Evolutionary conservation across 1,140 invertebrate species (phyloP), one percentile per base, ranked within the genome.

Genomic region (Sesamia nonagrioides): DNA sequence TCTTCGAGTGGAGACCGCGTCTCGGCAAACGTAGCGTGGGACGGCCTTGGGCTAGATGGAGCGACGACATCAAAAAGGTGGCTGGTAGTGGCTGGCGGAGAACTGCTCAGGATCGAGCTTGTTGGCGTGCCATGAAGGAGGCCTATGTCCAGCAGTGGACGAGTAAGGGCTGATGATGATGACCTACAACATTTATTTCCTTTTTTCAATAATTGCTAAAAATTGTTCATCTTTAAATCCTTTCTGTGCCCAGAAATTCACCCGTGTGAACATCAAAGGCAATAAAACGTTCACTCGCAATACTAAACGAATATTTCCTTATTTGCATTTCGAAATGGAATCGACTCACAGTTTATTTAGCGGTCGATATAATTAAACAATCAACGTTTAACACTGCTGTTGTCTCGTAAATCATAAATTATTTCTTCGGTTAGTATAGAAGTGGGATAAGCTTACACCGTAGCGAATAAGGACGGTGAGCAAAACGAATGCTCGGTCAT

Each of bases 371-470:
- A 87, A 86, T 86, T 86, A 87, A 84, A 83, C 80, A 79, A 84
- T 81, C 81, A 84, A 61, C 63, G 72, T 75, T 78, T 66, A 80
- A 79, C 82, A 82, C 82, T 83, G 61, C 80, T 80, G 52, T 82
- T 82, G 79, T 80, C 77, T 87, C 86, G 77, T 88, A 88, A 89
- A 87, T 86, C 81, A 82, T 68, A 79, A 76, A 63, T 40, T 73
- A 73, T 77, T 81, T 66, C 68, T 69, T 18, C 37, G 21, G 52
- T 78, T 77, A 69, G 50, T 69, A 69, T 69, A 48, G 50, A 48
- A 48, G 13, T 78, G 45, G 21, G 75, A 68, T 56, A 73, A 11
- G 33, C n/a, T 74, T 58, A 77, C 68, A 76, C 69, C 69, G 52
- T 27, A 40, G 73, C 40, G 45, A 27, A 4, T 78, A 37, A 18